Evolutionary conservation across 2,888 invertebrate genomes (phyloP), one percentile per base, ranked within the genome.

Genomic region (Spodoptera picta): DNA sequence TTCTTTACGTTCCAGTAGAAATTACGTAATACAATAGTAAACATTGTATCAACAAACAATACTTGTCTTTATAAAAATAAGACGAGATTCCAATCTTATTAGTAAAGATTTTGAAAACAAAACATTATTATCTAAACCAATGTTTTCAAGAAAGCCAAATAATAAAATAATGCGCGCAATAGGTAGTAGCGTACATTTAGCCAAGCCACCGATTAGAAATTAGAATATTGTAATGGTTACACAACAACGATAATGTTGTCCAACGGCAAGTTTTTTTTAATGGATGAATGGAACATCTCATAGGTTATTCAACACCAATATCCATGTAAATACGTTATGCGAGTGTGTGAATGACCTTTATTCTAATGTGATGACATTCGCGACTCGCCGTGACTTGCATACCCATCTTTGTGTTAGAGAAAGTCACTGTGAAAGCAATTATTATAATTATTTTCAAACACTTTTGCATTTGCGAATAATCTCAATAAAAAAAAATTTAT

Each of bases 401-500:
- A 69, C 12, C 31, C 53, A 45, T 62, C 57, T 53, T 54, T 45
- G 50, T 4, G 49, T 19, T 36, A 57, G 79, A 73, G 77, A 77
- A 77, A 77, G 77, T 79, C 36, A 51, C 23, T 48, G 66, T 65
- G 62, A 65, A 61, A 62, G 61, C 54, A 69, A 79, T 73, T 61
- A 62, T 42, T 66, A 56, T 58, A 41, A 60, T 7, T 36, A 36
- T 69, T 63, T 61, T 65, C 54, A 50, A 54, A 60, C 47, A 47
- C 56, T 43, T 57, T 49, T 52, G 61, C 53, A 60, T 56, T 50
- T 5, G 41, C 31, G 19, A 75, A 55, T 69, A 59, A 53, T 56
- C 41, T 55, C 9, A 70, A 55, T 51, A 42, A 10, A 49, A 48
- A 63, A 69, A 24, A 50, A 55, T 54, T 58, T 55, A 71, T 44